phyloP scores from a whole-genome alignment of 1,140 invertebrate species.

The Micrasema minimum region DNA sequence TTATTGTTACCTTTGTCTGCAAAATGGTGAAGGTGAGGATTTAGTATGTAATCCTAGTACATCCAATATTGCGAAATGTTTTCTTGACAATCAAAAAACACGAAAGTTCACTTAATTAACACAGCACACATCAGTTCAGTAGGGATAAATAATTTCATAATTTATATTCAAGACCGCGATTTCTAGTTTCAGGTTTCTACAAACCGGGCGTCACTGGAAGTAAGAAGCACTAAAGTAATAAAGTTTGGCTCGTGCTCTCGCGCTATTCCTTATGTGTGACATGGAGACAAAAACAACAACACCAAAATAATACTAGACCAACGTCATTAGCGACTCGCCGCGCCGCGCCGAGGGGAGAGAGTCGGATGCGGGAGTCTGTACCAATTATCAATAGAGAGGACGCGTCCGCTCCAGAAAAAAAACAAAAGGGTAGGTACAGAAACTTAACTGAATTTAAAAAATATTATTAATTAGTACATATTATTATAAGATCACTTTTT shows the following conservation, averaged over 20 bases:
- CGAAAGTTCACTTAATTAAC: background rate
- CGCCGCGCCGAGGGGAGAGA: background rate
- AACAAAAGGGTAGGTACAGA: background rate
- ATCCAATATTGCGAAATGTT: constrained; percentile 9
- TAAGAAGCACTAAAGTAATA: constrained; percentile 5
- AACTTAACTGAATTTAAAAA: background rate
- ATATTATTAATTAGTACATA: too few relatives aligned
- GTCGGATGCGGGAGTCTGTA: constrained; percentile 1
- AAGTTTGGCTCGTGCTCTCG: constrained; percentile 24
- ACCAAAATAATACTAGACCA: constrained; percentile 30
- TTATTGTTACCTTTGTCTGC: constrained; percentile 27
- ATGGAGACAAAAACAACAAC: constrained; percentile 27
- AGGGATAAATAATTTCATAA: constrained; percentile 10
- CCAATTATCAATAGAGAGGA: background rate
- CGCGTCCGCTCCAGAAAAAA: background rate
- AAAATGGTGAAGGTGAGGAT: constrained; percentile 21
- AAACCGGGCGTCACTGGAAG: constrained; percentile 23
- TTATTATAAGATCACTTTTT: background rate
- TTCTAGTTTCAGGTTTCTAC: constrained; percentile 10
- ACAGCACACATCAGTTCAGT: constrained; percentile 9
- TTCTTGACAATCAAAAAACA: too few relatives aligned
- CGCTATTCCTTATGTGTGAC: background rate
- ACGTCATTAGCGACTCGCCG: constrained; percentile 24
- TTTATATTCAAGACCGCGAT: constrained; percentile 28
- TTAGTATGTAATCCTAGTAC: constrained; percentile 1